Percentiles rank a stretch among this genome's conserved stretches.
Conservation (phyloP, 2,888 invertebrate genomes). For the Cheilosia vernalis region DNA sequence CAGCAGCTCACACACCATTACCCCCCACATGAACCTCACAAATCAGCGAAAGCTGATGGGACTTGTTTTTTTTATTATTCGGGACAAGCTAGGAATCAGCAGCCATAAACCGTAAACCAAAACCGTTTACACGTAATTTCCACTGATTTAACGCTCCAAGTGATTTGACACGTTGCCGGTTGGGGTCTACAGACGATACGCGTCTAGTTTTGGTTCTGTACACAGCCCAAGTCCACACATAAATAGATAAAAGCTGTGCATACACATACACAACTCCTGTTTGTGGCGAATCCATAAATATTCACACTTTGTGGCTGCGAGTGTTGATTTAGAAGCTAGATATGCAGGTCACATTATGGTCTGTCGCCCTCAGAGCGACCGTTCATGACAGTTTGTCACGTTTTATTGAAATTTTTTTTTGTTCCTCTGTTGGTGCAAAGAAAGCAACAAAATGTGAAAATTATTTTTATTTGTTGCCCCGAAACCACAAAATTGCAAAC, state of each 20-base stretch:
- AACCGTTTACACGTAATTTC: conserved; percentile 67
- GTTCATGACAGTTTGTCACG: conserved; percentile 17
- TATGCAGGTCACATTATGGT: conserved; percentile 28
- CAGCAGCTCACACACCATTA: not conserved
- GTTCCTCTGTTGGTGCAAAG: not conserved
- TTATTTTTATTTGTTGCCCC: not conserved
- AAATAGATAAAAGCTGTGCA: not conserved
- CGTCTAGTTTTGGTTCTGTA: conserved; percentile 2
- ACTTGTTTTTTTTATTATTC: not conserved
- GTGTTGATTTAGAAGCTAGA: conserved; percentile 13
- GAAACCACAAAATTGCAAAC: conserved; percentile 24
- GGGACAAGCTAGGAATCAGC: conserved; percentile 1
- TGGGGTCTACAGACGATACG: not conserved
- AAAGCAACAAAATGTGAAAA: not conserved
- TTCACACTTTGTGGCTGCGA: conserved; percentile 37
- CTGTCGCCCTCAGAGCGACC: not conserved
- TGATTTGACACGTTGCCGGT: conserved; percentile 31
- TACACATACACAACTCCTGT: not conserved
- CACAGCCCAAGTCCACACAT: not conserved
- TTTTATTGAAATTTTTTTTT: conserved; percentile 22
- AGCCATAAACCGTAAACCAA: conserved; percentile 60
- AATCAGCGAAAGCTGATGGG: not conserved
- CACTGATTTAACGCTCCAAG: conserved; percentile 62
- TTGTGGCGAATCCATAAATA: conserved; percentile 22
- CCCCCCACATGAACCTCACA: no score